These are phyloP conservation scores for Hylaea fasciaria DNA, from an alignment of 2,888 invertebrate genomes.

Conservation along the genomic window DNA sequence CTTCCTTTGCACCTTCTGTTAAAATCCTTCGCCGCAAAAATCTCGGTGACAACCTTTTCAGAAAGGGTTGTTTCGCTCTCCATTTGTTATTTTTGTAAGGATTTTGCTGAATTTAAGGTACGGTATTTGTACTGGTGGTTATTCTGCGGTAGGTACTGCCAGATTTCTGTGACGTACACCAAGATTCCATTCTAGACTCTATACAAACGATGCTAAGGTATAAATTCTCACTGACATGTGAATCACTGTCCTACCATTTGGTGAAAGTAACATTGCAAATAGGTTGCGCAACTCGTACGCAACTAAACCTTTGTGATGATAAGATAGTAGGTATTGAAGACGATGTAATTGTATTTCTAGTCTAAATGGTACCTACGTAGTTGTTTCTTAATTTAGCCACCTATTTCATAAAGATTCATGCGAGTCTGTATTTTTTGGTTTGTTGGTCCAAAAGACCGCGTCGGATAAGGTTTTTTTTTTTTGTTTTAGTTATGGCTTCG, in stretches of 20 bases:
- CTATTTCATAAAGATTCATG: too few species aligned
- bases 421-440: too few species aligned
- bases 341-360: neutral
- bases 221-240: neutral
- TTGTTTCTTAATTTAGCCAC: too few species aligned
- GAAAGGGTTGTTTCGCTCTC: neutral
- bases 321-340: neutral
- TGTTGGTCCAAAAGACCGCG: too few species aligned
- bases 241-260: neutral
- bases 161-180: too few species aligned
- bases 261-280: constrained; percentile 19
- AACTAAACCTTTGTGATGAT: neutral
- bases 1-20: constrained; percentile 9
- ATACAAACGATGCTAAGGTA: neutral
- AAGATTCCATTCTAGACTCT: neutral
- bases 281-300: constrained; percentile 7
- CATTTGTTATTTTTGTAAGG: too few species aligned
- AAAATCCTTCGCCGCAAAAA: constrained; percentile 11
- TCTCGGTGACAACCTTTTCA: constrained; percentile 13
- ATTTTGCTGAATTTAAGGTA: too few species aligned
- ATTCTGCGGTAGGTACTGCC: too few species aligned
- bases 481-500: too few species aligned
- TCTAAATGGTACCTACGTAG: too few species aligned
- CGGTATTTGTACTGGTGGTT: too few species aligned
- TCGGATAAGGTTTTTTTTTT: too few species aligned